These are phyloP conservation scores for Eucidaris tribuloides DNA, from an alignment of 35 echinoderm and acorn worm species.

Conservation along the genomic window DNA sequence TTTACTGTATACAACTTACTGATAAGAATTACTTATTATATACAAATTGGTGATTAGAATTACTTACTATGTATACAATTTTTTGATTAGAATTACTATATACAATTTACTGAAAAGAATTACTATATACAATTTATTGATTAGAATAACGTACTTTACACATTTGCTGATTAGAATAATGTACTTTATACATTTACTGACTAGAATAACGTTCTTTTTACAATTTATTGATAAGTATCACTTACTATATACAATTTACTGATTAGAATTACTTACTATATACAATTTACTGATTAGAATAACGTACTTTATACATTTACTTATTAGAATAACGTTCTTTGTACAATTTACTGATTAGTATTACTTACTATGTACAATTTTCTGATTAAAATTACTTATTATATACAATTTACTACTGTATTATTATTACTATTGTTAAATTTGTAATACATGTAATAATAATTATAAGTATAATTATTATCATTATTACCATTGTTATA, in stretches of 20 bases:
- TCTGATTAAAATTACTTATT: background rate
- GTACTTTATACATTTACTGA: background rate
- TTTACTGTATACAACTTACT: no score
- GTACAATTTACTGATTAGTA: no score
- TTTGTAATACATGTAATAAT: background rate
- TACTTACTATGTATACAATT: background rate
- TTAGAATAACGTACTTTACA: background rate
- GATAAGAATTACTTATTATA: no score
- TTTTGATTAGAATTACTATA: no score
- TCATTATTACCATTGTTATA: background rate
- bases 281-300: background rate
- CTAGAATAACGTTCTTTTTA: no score
- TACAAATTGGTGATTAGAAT: background rate
- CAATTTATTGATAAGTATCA: no score
- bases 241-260: no score
- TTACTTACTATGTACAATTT: no score
- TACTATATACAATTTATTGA: background rate
- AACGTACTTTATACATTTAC: background rate
- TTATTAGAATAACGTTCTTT: no score
- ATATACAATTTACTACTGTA: background rate
- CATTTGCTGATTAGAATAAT: background rate
- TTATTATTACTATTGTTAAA: background rate
- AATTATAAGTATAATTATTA: background rate
- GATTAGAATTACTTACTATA: background rate
- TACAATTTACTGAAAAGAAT: background rate